Evolutionary conservation across 2,797 vertebrate genomes (phyloP).

Genomic region (Falco cherrug): DNA sequence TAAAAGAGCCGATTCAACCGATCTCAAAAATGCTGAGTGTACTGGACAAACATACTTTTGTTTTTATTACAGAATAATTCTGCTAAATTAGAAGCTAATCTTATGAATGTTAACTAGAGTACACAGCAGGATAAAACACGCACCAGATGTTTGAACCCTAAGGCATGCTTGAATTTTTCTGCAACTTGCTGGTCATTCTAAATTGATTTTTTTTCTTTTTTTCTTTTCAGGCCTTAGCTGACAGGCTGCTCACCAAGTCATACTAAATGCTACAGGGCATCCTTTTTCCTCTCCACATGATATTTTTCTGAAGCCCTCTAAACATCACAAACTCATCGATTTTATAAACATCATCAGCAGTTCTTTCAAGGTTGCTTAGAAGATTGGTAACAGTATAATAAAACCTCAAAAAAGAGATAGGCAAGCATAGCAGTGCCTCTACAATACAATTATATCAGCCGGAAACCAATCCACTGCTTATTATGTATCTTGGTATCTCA

Average conservation of each 20-base stretch:
- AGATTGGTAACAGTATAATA: background rate
- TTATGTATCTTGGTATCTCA: background rate
- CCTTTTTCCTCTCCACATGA: background rate
- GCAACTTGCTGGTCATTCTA: background rate
- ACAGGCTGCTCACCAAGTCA: background rate
- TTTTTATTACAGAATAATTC: background rate
- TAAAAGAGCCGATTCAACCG: background rate
- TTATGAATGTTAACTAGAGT: background rate
- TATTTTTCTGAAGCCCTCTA: background rate
- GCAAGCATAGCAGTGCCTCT: background rate
- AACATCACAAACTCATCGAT: background rate
- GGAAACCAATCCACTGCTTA: background rate
- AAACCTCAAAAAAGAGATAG: background rate
- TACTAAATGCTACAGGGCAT: conserved; percentile 4
- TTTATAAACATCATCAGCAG: background rate
- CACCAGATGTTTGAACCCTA: background rate
- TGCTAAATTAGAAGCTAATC: background rate
- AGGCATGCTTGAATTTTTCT: background rate
- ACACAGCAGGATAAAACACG: background rate
- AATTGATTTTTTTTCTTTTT: background rate
- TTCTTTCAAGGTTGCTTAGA: conserved; percentile 22
- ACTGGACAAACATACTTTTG: background rate
- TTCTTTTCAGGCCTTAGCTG: background rate
- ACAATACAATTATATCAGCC: background rate
- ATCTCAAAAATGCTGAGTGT: background rate